phyloP scores from a whole-genome alignment of 2,888 invertebrate genomes.

The Papilio gigon region DNA sequence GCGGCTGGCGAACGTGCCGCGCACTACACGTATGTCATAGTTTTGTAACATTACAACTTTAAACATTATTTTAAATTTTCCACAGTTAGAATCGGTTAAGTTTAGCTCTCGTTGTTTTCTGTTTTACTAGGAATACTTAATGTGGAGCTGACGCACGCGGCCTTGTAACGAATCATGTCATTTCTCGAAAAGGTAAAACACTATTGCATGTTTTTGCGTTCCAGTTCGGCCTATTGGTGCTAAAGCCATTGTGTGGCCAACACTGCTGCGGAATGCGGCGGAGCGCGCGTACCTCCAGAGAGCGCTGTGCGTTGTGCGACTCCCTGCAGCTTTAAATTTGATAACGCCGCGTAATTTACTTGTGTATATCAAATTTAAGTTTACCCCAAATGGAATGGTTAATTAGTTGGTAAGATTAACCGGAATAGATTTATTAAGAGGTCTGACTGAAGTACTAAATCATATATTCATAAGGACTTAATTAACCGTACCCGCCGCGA shows the following conservation, averaged over 20 bases:
- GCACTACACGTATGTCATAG: not conserved
- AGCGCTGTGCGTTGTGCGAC: too few species aligned
- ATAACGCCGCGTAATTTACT: slow-evolving; percentile 7
- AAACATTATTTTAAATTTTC: too few species aligned
- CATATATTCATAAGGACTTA: slow-evolving; percentile 30
- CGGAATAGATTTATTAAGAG: slow-evolving; percentile 18
- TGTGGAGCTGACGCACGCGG: too few species aligned
- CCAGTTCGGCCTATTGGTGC: not conserved
- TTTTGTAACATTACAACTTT: not conserved
- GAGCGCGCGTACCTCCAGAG: not conserved
- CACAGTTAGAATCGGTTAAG: too few species aligned
- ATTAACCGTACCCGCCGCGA: slow-evolving; percentile 11
- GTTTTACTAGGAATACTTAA: too few species aligned
- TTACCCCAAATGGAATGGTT: slow-evolving; percentile 4
- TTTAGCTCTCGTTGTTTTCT: too few species aligned
- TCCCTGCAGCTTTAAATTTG: slow-evolving; percentile 12
- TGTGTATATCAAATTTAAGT: slow-evolving; percentile 7
- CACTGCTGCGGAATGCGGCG: not conserved
- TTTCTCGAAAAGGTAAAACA: not conserved
- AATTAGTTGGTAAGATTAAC: slow-evolving; percentile 11
- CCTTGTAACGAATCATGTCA: too few species aligned
- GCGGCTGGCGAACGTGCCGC: not conserved
- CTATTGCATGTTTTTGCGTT: not conserved
- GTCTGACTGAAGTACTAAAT: slow-evolving; percentile 13
- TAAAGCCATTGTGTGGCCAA: not conserved